Evolutionary conservation across 2,888 invertebrate genomes (phyloP).

Genomic region (Itoplectis maculator): DNA sequence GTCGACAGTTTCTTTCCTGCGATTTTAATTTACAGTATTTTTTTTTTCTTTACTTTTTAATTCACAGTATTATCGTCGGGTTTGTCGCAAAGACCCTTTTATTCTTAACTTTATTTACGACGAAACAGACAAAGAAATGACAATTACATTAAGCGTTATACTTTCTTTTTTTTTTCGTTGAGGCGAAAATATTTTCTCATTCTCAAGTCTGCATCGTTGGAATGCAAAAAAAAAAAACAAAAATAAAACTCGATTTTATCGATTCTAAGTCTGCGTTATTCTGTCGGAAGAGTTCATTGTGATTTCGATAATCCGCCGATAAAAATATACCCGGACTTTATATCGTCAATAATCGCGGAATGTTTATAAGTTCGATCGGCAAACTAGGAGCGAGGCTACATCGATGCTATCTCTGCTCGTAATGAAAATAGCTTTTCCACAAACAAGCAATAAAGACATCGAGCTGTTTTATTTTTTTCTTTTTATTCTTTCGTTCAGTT

Average conservation of each 20-base stretch:
- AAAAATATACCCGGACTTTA: slow-evolving; percentile 8
- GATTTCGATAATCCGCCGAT: slow-evolving; percentile 1
- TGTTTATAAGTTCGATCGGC: slow-evolving; percentile 10
- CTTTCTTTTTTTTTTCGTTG: background rate
- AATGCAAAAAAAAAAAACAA: no score
- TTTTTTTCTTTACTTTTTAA: slow-evolving; percentile 13
- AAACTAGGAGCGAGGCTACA: background rate
- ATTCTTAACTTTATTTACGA: slow-evolving; percentile 14
- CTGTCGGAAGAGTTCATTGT: background rate
- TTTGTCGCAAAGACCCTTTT: background rate
- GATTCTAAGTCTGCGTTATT: background rate
- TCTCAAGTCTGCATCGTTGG: no score
- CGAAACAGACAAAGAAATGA: background rate
- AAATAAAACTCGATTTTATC: background rate
- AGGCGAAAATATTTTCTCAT: slow-evolving; percentile 1
- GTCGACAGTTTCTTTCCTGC: background rate
- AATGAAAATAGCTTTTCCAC: slow-evolving; percentile 39
- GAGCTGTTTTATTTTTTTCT: slow-evolving; percentile 9
- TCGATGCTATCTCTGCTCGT: background rate
- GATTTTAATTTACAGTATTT: background rate
- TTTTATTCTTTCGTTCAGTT: slow-evolving; percentile 2
- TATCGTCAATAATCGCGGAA: background rate
- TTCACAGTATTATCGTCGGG: background rate
- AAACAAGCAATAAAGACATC: slow-evolving; percentile 37
- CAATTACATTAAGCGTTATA: background rate